phyloP scores from a whole-genome alignment of 1,140 invertebrate species.

The Tetragonula clypearis region DNA sequence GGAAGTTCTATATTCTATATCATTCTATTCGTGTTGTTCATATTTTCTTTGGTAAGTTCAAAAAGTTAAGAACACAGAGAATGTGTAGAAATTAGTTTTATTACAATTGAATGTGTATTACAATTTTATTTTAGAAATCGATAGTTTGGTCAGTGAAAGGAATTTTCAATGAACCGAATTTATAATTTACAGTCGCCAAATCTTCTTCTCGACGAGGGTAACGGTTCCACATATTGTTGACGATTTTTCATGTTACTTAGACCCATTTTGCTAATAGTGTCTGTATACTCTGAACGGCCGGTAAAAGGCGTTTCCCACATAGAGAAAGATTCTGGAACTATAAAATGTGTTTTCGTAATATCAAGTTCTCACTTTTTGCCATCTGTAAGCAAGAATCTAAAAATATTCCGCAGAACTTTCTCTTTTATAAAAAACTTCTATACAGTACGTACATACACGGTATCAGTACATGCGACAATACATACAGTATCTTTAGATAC shows the following conservation, averaged over 20 bases:
- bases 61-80: not conserved
- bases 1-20: not conserved
- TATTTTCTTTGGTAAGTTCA: not conserved
- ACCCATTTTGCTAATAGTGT: conserved; percentile 83
- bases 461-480: too few species aligned
- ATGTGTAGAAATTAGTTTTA: not conserved
- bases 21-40: too few species aligned
- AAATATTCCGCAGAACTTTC: not conserved
- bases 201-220: conserved; percentile 59
- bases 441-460: too few species aligned
- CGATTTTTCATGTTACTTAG: conserved; percentile 83
- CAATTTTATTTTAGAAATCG: not conserved
- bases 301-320: conserved; percentile 82
- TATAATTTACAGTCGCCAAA: conserved; percentile 34
- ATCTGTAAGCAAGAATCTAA: not conserved
- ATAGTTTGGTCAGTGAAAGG: too few species aligned
- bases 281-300: conserved; percentile 84
- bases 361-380: not conserved
- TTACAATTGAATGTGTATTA: too few species aligned
- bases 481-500: too few species aligned
- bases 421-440: not conserved
- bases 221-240: conserved; percentile 83
- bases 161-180: not conserved
- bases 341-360: conserved; percentile 37
- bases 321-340: conserved; percentile 78